phyloP scores from a whole-genome alignment of 2,888 invertebrate genomes.

The Papilio demoleus region DNA sequence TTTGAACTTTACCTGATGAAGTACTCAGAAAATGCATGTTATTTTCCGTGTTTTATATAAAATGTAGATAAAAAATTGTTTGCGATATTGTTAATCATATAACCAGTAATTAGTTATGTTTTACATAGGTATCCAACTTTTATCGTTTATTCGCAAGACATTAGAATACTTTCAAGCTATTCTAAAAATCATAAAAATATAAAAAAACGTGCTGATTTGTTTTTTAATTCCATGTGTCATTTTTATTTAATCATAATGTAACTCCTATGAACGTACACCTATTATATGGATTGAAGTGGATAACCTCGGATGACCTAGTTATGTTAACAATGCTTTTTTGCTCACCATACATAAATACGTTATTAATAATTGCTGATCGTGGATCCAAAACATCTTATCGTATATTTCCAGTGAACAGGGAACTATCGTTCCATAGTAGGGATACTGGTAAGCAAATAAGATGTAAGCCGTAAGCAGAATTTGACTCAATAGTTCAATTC shows the following conservation, averaged over 20 bases:
- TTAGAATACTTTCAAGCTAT: too few species aligned
- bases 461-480: not conserved
- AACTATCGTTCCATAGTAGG: not conserved
- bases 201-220: too few species aligned
- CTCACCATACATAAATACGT: not conserved
- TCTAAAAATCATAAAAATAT: too few species aligned
- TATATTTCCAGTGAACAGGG: not conserved
- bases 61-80: not conserved
- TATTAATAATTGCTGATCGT: not conserved
- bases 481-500: too few species aligned
- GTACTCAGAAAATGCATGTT: not conserved
- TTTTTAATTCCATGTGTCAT: not conserved
- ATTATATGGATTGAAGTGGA: not conserved
- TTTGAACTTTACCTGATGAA: conserved; percentile 21
- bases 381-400: not conserved
- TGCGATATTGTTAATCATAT: not conserved
- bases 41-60: not conserved
- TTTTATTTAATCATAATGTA: not conserved
- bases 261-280: not conserved
- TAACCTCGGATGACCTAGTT: conserved; percentile 1
- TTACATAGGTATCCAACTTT: not conserved
- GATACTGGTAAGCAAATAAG: not conserved
- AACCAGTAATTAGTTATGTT: not conserved
- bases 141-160: too few species aligned
- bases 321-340: not conserved